Percentiles rank a stretch among this genome's conserved stretches.
phyloP scores from a whole-genome alignment of 2,113 vertebrate species.

The Clarias magur region DNA sequence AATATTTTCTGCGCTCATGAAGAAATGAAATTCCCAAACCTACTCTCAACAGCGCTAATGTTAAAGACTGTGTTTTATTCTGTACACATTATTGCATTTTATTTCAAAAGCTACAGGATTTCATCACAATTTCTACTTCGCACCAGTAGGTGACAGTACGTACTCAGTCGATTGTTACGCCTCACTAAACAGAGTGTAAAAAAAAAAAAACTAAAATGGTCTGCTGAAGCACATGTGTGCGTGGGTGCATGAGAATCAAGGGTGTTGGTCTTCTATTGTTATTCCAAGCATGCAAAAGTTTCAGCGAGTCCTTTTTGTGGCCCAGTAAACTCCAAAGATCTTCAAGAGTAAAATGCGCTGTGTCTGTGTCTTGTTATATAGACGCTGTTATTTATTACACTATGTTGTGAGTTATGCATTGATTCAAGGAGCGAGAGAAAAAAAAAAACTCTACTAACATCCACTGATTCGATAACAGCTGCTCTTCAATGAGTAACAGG shows the following conservation, averaged over 20 bases:
- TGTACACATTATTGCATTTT: neutral
- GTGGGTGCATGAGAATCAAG: neutral
- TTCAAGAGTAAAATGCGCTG: neutral
- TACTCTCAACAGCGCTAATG: neutral
- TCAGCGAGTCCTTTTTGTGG: neutral
- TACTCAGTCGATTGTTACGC: neutral
- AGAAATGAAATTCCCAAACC: neutral
- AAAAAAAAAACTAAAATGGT: neutral
- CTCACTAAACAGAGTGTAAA: neutral
- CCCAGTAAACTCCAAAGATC: neutral
- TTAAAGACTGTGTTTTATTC: neutral
- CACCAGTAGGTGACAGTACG: conserved; percentile 34
- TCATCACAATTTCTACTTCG: neutral
- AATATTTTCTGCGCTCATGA: neutral
- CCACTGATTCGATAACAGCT: neutral
- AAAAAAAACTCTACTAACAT: neutral
- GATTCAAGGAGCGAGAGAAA: neutral
- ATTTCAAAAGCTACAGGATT: neutral
- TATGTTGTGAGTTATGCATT: neutral
- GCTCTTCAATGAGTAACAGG: neutral
- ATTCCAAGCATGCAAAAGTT: neutral
- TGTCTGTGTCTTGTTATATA: neutral
- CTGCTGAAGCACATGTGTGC: neutral
- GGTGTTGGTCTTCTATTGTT: conserved; percentile 5
- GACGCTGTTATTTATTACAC: neutral